Evolutionary conservation across 2,113 vertebrate species (phyloP).

Genomic region (Antigone vipio): DNA sequence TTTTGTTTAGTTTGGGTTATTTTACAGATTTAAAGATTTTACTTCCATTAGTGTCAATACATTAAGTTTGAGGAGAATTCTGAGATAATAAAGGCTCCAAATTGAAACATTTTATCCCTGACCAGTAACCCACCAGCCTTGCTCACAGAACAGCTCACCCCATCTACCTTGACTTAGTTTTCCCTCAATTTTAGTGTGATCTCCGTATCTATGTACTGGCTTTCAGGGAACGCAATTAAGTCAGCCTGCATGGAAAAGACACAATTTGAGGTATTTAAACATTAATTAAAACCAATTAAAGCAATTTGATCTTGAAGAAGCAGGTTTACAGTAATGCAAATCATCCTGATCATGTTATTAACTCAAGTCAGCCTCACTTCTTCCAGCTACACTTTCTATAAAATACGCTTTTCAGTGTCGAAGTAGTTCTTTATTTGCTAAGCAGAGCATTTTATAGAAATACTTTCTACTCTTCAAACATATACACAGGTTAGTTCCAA

Average conservation of each 20-base stretch:
- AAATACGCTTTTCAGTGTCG: background rate
- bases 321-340: background rate
- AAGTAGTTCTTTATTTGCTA: background rate
- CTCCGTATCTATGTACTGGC: background rate
- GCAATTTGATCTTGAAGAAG: background rate
- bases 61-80: background rate
- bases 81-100: background rate
- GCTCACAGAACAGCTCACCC: background rate
- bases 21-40: background rate
- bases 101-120: background rate
- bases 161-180: background rate
- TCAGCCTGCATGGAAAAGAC: background rate
- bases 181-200: background rate
- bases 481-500: background rate
- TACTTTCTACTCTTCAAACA: background rate
- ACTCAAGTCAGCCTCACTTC: background rate
- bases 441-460: background rate
- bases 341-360: background rate
- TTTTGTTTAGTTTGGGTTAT: background rate
- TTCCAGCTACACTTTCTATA: background rate
- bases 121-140: background rate
- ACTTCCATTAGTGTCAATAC: background rate
- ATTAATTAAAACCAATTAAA: slow-evolving; percentile 12
- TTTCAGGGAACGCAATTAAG: background rate
- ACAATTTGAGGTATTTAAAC: background rate